Percentiles rank a stretch among this genome's conserved stretches.
Evolutionary conservation across 2,888 invertebrate genomes (phyloP).

Genomic region (Morpho helenor): DNA sequence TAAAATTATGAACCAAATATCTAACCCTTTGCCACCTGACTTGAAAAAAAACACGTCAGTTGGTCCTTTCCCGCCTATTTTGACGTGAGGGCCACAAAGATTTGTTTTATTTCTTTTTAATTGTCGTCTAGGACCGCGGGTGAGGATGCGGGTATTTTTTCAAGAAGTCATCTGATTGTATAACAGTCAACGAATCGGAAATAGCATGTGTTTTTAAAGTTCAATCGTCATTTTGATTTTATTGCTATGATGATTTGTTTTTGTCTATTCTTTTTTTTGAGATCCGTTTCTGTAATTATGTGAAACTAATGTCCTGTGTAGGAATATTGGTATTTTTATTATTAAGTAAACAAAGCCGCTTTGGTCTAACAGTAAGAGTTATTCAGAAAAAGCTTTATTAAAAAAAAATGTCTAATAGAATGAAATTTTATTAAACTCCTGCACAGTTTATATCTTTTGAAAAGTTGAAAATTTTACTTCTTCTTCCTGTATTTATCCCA

Average conservation of each 20-base stretch:
- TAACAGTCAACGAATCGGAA: constrained; percentile 61
- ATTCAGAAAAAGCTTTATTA: too few species aligned
- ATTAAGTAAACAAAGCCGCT: too few species aligned
- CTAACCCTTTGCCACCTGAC: constrained; percentile 68
- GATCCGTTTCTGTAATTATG: constrained; percentile 9
- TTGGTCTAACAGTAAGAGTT: too few species aligned
- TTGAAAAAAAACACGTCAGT: constrained; percentile 56
- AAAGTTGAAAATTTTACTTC: too few species aligned
- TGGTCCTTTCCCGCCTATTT: constrained; percentile 60
- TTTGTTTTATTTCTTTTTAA: constrained; percentile 80
- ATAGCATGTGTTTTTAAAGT: constrained; percentile 66
- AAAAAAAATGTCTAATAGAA: too few species aligned
- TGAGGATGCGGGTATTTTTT: constrained; percentile 47
- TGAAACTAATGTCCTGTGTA: too few species aligned
- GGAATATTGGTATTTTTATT: too few species aligned
- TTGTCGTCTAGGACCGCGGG: constrained; percentile 58
- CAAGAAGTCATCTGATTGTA: constrained; percentile 64
- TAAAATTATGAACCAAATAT: constrained; percentile 49
- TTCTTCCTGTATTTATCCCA: too few species aligned
- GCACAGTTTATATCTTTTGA: too few species aligned
- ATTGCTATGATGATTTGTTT: constrained; percentile 35
- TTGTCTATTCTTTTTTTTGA: constrained; percentile 18
- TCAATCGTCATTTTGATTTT: constrained; percentile 69
- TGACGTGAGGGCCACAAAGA: constrained; percentile 53
- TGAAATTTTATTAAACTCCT: too few species aligned